Percentiles rank a stretch among this genome's conserved stretches.
These are phyloP conservation scores for Zoroaster sp. DNA, from an alignment of 53 echinoderm and acorn worm species.

Conservation along the genomic window DNA sequence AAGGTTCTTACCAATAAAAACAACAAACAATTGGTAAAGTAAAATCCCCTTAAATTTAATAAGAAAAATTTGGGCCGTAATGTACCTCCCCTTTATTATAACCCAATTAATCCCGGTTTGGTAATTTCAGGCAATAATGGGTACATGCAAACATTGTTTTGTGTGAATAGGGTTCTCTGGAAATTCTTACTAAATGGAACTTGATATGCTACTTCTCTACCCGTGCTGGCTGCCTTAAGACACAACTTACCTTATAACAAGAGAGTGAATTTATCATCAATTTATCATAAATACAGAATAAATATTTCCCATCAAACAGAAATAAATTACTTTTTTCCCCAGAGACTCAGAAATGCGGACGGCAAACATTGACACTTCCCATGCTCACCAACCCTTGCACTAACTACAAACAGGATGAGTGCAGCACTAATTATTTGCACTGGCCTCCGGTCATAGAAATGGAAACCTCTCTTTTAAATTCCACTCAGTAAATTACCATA, in stretches of 20 bases:
- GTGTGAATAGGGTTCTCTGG: no score
- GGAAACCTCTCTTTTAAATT: background rate
- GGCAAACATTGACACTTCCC: slow-evolving; percentile 2
- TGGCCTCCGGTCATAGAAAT: background rate
- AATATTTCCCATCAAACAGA: slow-evolving; percentile 35
- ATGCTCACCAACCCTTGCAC: background rate
- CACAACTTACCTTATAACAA: background rate
- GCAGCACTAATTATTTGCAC: background rate
- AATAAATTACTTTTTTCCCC: slow-evolving; percentile 9
- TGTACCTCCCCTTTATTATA: no score
- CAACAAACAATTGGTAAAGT: no score
- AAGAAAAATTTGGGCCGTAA: no score
- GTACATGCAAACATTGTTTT: no score
- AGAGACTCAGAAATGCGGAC: background rate
- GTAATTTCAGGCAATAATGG: no score
- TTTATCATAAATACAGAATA: slow-evolving; percentile 5
- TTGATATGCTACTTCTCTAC: no score
- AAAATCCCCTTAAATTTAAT: no score
- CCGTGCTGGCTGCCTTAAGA: background rate
- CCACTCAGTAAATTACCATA: background rate
- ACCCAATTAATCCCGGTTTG: no score
- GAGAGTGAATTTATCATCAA: background rate
- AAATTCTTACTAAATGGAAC: no score
- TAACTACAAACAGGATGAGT: background rate
- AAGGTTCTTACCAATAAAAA: no score